Evolutionary conservation across 2,888 invertebrate genomes (phyloP), one percentile per base, ranked within the genome.

Genomic region (Globia sparganii): DNA sequence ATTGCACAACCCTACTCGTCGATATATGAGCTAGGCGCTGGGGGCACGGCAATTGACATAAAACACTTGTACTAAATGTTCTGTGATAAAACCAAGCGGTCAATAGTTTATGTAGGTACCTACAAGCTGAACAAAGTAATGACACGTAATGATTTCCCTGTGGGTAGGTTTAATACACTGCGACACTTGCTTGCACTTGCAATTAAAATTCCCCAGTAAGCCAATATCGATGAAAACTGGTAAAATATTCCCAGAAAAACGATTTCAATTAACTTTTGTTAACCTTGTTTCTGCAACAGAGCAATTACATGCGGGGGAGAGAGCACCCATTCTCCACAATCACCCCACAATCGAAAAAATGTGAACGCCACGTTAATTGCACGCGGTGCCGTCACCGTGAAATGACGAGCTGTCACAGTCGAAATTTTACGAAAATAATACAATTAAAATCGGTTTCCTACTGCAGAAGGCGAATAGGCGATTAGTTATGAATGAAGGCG

Each of bases 191-290:
- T 66, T 65, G 72, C 43, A 28, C 43, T 13, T 0, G 43, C 43
- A 64, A 65, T 75, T 59, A 53, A 66, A 66, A 28, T 31, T 34
- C 11, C 13, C 46, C 40, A 58, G 31, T 25, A 34, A 49, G 11
- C 46, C 53, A 76, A 34, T 56, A 75, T 46, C 31, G 8, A 56
- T 56, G 37, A 28, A 53, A 40, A 76, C 61, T 40, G 21, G 25
- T 18, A 6, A 46, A 46, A 58, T 2, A 6, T 67, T 40, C 40
- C 6, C 0, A 56, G 66, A 58, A 76, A 59, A 79, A 61, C 21
- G 21, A 15, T 56, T 62, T n/a, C 21, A 56, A 67, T 40, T 18
- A 15, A 11, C 0, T 18, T 67, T 53, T 46, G 56, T 64, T 40
- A 15, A 13, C 15, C 15, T 37, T 21, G 34, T 75, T 53, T 43